Evolutionary conservation across 1,140 invertebrate genomes (phyloP), one percentile per base, ranked within the genome.

Genomic region (Drosophila ambigua): DNA sequence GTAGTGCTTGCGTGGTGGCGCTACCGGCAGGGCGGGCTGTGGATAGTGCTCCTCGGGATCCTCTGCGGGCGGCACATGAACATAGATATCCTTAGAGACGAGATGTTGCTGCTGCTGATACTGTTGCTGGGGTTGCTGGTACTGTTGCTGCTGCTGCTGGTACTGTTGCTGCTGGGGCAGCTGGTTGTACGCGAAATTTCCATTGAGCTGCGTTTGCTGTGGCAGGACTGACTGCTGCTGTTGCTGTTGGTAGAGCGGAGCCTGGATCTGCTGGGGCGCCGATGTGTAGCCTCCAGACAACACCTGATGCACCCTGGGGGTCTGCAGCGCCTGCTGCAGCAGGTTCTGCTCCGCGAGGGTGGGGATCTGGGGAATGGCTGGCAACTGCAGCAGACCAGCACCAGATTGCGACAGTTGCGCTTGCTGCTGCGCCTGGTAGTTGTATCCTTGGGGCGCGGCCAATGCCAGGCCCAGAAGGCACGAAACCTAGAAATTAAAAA

Each of bases 1-100:
- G 93, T 96, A 96, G 91, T 97, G 95, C 78, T 96, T 96, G 91
- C 96, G 95, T 69, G 95, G 93, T 11, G 94, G 93, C 3, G 59
- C 50, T 3, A 69, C 49, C 1, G 79, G 81, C 24, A 79, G 48
- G 4, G 45, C 50, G 5, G 78, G 75, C 51, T 72, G 80, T 0
- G 62, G 62, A 23, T 73, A 79, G 5, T 57, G 64, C 24, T 82
- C 75, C 46, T 89, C 83, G 0, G 64, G 28, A 6, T 83, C 82
- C 5, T 92, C 91, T 41, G 62, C 72, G 0, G 91, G 91, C 5
- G 91, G 90, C 20, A 91, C 87, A 71, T 92, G 91, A 41, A 92
- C 90, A 63, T 90, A 92, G 31, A 92, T 91, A 28, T 92, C 84
- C 59, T 92, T 92, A n/a, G 90, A 92, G 43, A 92, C 75, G 44